Evolutionary conservation across 2,888 invertebrate species (phyloP).

Genomic region (Tineola bisselliella): DNA sequence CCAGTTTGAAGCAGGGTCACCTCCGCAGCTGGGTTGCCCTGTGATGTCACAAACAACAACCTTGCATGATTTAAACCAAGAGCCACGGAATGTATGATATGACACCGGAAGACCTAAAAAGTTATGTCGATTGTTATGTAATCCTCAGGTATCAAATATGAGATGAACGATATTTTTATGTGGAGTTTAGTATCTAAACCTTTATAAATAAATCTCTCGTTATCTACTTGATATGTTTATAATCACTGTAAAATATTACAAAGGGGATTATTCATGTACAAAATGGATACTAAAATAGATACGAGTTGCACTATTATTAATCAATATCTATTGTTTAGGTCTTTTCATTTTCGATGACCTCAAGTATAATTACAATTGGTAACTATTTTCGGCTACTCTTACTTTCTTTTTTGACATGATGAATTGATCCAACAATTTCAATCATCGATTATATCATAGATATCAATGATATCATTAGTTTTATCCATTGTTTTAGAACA

Average conservation of each 20-base stretch:
- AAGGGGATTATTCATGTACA: background rate
- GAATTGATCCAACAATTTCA: background rate
- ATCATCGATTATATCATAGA: background rate
- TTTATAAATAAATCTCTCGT: background rate
- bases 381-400: background rate
- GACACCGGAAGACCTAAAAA: background rate
- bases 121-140: no score
- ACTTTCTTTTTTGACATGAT: background rate
- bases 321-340: background rate
- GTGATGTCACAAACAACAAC: conserved; percentile 16
- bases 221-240: background rate
- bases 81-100: background rate
- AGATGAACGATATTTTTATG: no score
- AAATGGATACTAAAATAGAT: background rate
- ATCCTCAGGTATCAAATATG: no score
- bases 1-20: conserved; percentile 45
- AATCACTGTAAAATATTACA: background rate
- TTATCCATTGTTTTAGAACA: background rate
- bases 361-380: background rate
- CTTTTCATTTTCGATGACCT: background rate
- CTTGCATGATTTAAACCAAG: conserved; percentile 9
- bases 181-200: no score
- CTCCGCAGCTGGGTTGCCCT: conserved; percentile 35
- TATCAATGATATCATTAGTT: background rate
- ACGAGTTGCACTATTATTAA: background rate